These are phyloP conservation scores for Nothoprocta perdicaria DNA, from an alignment of 2,113 vertebrate genomes.

Conservation along the genomic window DNA sequence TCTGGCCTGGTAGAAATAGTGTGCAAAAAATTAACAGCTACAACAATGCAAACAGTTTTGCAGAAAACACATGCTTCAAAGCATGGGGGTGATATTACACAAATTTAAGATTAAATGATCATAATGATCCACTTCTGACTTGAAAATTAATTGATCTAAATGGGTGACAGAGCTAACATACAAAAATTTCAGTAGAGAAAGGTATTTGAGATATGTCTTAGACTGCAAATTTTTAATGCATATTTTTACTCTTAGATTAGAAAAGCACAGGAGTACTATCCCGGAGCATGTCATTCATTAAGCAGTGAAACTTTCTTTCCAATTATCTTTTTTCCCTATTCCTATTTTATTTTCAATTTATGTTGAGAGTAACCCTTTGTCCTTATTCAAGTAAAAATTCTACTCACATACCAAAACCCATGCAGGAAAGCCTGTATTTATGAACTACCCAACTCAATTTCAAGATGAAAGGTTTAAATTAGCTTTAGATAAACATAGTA, in stretches of 20 bases:
- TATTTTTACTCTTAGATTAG: not conserved
- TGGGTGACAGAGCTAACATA: fast-evolving
- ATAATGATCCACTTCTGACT: not conserved
- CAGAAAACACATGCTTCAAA: not conserved
- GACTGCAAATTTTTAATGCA: not conserved
- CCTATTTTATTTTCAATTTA: constrained; percentile 5
- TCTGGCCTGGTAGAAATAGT: not conserved
- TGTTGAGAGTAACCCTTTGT: not conserved
- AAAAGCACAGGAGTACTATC: not conserved
- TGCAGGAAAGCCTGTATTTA: not conserved
- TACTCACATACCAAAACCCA: not conserved
- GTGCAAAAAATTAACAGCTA: not conserved
- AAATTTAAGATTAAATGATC: not conserved
- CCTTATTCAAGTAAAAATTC: not conserved
- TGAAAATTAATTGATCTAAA: not conserved
- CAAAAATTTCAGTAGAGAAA: not conserved
- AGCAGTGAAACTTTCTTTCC: not conserved
- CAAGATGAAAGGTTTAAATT: constrained; percentile 31
- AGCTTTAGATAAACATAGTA: constrained; percentile 29
- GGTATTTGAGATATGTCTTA: not conserved
- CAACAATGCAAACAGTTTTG: not conserved
- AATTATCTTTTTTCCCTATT: not conserved
- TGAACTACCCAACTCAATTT: not conserved
- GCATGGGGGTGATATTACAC: not conserved
- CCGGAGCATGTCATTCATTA: not conserved